A percentile compares a stretch with the other conserved stretches of the same genome.
Conservation (phyloP, 2,113 vertebrate species). For the Burhinus oedicnemus region DNA sequence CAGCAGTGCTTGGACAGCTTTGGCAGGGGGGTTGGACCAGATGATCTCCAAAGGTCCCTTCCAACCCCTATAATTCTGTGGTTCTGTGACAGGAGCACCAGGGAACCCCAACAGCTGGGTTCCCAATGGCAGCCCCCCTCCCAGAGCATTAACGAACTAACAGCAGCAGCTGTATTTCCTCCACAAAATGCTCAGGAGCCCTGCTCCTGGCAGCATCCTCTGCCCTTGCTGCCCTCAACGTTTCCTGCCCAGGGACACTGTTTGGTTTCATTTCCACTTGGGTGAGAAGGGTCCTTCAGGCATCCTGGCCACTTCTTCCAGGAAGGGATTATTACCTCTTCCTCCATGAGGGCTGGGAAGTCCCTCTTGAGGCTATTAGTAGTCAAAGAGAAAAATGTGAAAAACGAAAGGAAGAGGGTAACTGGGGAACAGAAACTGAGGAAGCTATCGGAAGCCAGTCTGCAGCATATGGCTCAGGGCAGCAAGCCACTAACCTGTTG, state of each 20-base stretch:
- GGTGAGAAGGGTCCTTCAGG: background rate
- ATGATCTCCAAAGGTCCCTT: too few relatives aligned
- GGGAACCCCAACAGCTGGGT: accelerated
- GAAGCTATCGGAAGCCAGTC: background rate
- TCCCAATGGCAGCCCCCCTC: background rate
- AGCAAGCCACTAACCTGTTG: accelerated
- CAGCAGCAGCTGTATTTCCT: background rate
- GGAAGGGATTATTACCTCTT: background rate
- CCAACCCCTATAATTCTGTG: too few relatives aligned
- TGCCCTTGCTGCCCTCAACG: background rate
- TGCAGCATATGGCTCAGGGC: background rate
- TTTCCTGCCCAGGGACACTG: background rate
- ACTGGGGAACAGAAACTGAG: background rate
- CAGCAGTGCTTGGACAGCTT: background rate
- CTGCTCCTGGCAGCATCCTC: background rate
- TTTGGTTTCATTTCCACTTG: background rate
- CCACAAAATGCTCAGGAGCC: accelerated
- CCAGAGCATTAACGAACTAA: background rate
- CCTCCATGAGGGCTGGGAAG: background rate
- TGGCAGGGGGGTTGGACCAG: too few relatives aligned
- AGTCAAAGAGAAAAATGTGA: background rate
- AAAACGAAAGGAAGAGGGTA: background rate
- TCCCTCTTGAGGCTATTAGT: background rate
- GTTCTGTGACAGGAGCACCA: background rate
- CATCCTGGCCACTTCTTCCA: background rate